Evolutionary conservation across 2,797 vertebrate species (phyloP).

Genomic region (Falco columbarius): DNA sequence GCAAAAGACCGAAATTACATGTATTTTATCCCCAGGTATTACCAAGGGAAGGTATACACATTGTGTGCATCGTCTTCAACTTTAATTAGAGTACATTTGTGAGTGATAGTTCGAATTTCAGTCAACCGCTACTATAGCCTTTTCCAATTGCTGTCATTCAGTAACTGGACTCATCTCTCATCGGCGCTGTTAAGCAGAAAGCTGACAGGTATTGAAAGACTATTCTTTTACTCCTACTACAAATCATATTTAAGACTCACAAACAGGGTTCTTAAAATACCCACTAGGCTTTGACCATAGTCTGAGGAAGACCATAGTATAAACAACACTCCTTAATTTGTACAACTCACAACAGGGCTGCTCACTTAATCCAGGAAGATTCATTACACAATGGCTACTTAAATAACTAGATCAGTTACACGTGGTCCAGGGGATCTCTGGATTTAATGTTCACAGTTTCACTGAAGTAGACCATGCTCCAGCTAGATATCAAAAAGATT

Average conservation of each 20-base stretch:
- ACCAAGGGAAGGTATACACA: not conserved
- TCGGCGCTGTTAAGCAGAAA: rapidly evolving
- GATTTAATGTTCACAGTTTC: not conserved
- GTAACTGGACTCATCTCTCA: not conserved
- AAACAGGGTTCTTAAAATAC: not conserved
- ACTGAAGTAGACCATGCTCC: not conserved
- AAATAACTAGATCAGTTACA: not conserved
- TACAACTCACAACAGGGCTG: not conserved
- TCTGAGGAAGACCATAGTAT: not conserved
- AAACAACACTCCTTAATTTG: not conserved
- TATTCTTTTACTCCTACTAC: not conserved
- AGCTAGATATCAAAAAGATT: not conserved
- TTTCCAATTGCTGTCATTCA: not conserved
- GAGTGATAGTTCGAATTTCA: not conserved
- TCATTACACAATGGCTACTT: not conserved
- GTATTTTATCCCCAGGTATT: not conserved
- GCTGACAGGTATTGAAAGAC: not conserved
- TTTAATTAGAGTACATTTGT: not conserved
- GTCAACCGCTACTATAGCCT: not conserved
- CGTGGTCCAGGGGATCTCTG: not conserved
- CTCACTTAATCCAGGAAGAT: not conserved
- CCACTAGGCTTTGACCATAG: not conserved
- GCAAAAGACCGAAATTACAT: not conserved
- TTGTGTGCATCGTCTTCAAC: not conserved
- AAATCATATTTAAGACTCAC: not conserved